phyloP scores from a whole-genome alignment of 2,113 vertebrate genomes.

The Neolamprologus devosi region DNA sequence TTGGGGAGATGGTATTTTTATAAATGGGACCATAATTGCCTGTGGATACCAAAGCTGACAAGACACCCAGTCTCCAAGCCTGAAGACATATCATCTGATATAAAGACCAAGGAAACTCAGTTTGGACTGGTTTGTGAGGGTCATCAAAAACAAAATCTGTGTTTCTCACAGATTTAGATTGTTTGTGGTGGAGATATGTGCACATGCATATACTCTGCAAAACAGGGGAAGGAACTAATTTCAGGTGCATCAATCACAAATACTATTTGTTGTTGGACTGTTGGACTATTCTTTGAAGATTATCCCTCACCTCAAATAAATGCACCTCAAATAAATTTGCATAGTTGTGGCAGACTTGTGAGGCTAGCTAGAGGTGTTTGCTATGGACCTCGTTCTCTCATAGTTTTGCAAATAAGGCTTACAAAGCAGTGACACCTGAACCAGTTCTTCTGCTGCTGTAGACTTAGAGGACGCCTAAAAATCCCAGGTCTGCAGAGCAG shows the following conservation, averaged over 20 bases:
- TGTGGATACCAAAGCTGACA: neutral
- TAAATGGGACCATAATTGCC: neutral
- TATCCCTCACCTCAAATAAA: neutral
- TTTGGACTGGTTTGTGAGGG: neutral
- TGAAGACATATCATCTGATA: neutral
- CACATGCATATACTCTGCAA: neutral
- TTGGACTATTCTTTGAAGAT: neutral
- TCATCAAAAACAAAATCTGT: neutral
- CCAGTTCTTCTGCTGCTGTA: neutral
- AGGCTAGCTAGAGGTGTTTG: neutral
- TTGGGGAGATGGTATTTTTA: neutral
- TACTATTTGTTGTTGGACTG: rapidly evolving
- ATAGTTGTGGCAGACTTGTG: neutral
- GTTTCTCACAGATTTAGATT: neutral
- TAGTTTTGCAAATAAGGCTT: rapidly evolving
- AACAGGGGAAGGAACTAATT: rapidly evolving
- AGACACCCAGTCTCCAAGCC: neutral
- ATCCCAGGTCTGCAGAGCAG: neutral
- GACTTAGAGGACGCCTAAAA: rapidly evolving
- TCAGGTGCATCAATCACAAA: neutral
- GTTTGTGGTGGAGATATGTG: neutral
- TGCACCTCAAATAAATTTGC: neutral
- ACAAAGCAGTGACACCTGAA: neutral
- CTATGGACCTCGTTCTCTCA: rapidly evolving
- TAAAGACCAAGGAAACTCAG: neutral